These are phyloP conservation scores for Callipepla squamata DNA, from an alignment of 2,113 vertebrate species.

Conservation along the genomic window DNA sequence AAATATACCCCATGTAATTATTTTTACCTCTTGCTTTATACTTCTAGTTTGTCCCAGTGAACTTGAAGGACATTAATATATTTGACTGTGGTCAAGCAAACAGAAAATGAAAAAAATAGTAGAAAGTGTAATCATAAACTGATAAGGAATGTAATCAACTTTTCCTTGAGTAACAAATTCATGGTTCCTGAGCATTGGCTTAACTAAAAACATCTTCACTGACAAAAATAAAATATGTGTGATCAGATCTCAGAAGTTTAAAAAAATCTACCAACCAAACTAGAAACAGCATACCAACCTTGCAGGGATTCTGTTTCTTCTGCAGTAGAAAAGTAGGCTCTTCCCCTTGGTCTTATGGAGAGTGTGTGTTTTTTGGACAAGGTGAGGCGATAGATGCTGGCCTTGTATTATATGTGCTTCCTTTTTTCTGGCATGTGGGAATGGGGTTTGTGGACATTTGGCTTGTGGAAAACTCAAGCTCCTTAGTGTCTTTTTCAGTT, in stretches of 20 bases:
- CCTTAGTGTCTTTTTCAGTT: not conserved
- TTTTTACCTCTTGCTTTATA: not conserved
- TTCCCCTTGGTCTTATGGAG: not conserved
- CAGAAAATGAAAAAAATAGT: not conserved
- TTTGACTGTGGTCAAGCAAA: not conserved
- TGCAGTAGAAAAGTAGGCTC: not conserved
- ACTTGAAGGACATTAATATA: not conserved
- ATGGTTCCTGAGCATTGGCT: not conserved
- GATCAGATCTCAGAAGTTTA: not conserved
- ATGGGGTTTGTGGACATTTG: not conserved
- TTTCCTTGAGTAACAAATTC: not conserved
- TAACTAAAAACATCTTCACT: not conserved
- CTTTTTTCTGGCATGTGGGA: not conserved
- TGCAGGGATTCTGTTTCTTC: not conserved
- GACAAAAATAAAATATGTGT: not conserved
- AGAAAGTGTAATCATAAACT: not conserved
- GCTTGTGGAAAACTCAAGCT: not conserved
- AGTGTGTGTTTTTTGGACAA: not conserved
- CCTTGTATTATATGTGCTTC: not conserved
- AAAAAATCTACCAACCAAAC: accelerated
- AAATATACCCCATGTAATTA: not conserved
- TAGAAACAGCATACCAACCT: not conserved
- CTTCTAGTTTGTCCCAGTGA: not conserved
- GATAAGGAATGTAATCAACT: not conserved
- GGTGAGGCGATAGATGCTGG: accelerated